Conservation (phyloP, 2,797 vertebrate species). For the Zalophus californianus region DNA sequence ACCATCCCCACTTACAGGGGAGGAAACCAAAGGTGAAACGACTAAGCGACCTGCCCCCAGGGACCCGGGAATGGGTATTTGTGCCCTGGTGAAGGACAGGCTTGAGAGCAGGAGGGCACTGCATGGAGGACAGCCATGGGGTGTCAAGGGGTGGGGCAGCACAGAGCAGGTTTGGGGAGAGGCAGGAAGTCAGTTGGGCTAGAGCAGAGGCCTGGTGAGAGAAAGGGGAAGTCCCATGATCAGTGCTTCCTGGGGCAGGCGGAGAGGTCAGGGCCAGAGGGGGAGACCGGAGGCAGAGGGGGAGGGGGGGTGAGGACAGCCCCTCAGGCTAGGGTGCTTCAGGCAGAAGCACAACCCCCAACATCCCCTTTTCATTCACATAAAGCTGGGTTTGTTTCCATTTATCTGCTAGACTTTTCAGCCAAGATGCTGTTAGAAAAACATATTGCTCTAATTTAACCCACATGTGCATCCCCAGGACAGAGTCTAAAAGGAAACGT, state of each 20-base stretch:
- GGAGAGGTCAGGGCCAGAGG: not conserved
- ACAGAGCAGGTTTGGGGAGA: not conserved
- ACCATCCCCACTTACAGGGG: not conserved
- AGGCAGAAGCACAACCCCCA: conserved; percentile 12
- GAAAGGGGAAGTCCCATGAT: not conserved
- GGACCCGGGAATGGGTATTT: not conserved
- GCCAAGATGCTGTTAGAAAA: conserved; percentile 79
- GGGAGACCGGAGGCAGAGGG: no score
- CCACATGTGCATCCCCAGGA: conserved; percentile 69
- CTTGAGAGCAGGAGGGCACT: not conserved
- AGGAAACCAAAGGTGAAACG: not conserved
- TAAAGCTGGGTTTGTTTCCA: conserved; percentile 81
- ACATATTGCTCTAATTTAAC: conserved; percentile 80
- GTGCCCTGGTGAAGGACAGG: fast-evolving
- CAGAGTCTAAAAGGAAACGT: conserved; percentile 52
- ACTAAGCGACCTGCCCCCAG: fast-evolving
- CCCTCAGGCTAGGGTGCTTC: not conserved
- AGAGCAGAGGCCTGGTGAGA: not conserved
- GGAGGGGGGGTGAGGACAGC: not conserved
- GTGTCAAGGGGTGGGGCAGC: not conserved
- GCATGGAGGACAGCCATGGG: not conserved
- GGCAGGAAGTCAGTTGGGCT: not conserved
- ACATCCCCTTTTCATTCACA: conserved; percentile 72
- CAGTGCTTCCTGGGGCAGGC: not conserved
- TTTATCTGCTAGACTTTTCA: conserved; percentile 79